Conservation (phyloP, 2,113 vertebrate species). For the Oenanthe melanoleuca region DNA sequence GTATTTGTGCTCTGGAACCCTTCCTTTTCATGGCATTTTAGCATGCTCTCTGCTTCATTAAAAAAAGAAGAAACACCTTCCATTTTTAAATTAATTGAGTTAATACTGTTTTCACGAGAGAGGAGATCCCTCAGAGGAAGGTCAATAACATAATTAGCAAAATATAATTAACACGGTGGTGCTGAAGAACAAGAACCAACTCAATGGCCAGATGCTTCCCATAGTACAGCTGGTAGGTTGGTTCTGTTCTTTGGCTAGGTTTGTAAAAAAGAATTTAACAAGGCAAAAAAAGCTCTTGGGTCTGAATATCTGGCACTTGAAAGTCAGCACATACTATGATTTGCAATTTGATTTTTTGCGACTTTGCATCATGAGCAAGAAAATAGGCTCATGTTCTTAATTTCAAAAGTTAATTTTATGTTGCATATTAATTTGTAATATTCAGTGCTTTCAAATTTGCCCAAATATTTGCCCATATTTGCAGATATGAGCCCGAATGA, state of each 20-base stretch:
- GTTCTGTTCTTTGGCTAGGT: not conserved
- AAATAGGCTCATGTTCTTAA: not conserved
- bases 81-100: constrained; percentile 18
- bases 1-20: not conserved
- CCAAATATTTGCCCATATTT: not conserved
- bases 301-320: not conserved
- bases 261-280: not conserved
- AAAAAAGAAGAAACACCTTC: not conserved
- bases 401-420: not conserved
- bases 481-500: not conserved
- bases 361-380: not conserved
- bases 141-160: constrained; percentile 40
- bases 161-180: constrained; percentile 1
- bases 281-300: not conserved
- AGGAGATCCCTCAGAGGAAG: constrained; percentile 25
- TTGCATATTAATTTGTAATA: not conserved
- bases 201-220: not conserved
- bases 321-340: not conserved
- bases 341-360: not conserved
- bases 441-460: not conserved
- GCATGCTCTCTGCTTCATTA: not conserved
- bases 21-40: not conserved
- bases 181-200: not conserved
- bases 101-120: not conserved
- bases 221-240: not conserved